phyloP scores from a whole-genome alignment of 2,113 vertebrate species.

The Osmerus eperlanus region DNA sequence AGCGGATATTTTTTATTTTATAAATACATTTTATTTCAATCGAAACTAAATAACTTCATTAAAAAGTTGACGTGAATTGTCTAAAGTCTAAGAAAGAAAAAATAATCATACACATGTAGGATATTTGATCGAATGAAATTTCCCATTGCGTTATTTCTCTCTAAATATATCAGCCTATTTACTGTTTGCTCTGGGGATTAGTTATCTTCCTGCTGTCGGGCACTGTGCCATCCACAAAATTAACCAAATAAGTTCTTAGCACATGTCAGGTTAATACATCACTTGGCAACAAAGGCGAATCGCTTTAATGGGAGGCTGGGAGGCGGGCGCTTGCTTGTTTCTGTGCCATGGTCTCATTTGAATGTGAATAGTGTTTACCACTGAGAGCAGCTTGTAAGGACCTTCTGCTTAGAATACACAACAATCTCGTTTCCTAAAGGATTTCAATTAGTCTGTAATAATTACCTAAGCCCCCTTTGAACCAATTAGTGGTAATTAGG shows the following conservation, averaged over 20 bases:
- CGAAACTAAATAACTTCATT: no score
- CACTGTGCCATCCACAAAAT: constrained; percentile 64
- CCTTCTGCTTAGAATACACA: constrained; percentile 58
- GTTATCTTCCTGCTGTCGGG: constrained; percentile 27
- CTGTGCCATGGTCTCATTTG: constrained; percentile 77
- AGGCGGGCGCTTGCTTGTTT: constrained; percentile 63
- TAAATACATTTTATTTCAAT: no score
- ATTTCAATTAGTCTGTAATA: constrained; percentile 71
- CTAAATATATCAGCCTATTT: constrained; percentile 9
- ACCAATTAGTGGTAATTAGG: constrained; percentile 75
- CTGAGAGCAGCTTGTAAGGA: constrained; percentile 64
- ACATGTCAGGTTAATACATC: constrained; percentile 70
- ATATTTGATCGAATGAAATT: no score
- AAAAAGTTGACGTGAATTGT: no score
- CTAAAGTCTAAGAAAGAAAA: no score
- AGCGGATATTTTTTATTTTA: no score
- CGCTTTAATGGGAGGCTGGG: constrained; percentile 50
- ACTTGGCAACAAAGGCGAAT: constrained; percentile 57
- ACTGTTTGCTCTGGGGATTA: constrained; percentile 16
- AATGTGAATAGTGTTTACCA: constrained; percentile 77
- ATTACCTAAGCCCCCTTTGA: constrained; percentile 52
- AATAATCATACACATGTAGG: no score
- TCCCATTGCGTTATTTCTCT: background rate
- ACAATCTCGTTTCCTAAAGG: constrained; percentile 56
- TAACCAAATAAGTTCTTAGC: constrained; percentile 62